Percentiles rank a stretch among this genome's conserved stretches.
Conservation (phyloP, 2,113 vertebrate species). For the Donacobius atricapilla region DNA sequence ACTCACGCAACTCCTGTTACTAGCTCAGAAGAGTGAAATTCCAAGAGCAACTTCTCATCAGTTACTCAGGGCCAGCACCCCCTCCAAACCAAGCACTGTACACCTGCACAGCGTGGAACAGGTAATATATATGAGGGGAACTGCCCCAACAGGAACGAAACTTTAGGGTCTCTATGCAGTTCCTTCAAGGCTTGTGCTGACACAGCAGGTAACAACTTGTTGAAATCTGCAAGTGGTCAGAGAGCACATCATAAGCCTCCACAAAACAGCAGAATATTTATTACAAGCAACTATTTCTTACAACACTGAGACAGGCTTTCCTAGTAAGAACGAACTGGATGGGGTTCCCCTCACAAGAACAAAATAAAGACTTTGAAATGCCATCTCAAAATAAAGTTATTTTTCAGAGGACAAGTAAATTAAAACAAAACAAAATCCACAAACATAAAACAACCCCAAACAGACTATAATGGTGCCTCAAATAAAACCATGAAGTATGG, state of each 20-base stretch:
- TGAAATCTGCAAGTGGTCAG: neutral
- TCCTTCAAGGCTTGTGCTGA: neutral
- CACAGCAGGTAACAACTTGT: neutral
- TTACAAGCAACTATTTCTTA: neutral
- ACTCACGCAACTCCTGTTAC: neutral
- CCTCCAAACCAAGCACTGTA: neutral
- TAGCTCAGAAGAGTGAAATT: neutral
- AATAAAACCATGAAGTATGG: neutral
- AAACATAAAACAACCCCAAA: neutral
- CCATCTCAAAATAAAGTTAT: neutral
- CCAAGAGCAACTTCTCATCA: neutral
- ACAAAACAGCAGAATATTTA: neutral
- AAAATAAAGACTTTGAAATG: neutral
- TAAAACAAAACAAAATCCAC: neutral
- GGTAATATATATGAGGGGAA: neutral
- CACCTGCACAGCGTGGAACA: neutral
- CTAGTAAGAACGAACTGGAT: neutral
- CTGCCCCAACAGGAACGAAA: neutral
- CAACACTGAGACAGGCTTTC: neutral
- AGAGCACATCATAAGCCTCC: neutral
- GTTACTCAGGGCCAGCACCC: neutral
- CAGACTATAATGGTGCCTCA: neutral
- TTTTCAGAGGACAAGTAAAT: neutral
- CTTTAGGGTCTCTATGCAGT: rapidly evolving
- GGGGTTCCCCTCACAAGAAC: neutral